Evolutionary conservation across 1,140 invertebrate species (phyloP).

Genomic region (Fopius arisanus): DNA sequence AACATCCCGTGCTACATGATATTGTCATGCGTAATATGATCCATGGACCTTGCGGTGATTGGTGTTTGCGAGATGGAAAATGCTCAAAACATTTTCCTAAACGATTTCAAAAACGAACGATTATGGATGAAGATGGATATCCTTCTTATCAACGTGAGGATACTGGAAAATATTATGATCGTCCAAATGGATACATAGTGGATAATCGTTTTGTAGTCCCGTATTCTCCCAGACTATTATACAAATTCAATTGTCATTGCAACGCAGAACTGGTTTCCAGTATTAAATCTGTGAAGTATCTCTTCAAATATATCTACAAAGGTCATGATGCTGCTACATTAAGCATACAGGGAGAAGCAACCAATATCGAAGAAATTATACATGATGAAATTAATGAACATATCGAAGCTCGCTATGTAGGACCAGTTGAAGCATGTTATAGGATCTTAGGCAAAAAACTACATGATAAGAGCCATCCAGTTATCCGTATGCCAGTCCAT

Average conservation of each 20-base stretch:
- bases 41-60: constrained; percentile 49
- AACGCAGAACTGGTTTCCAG: constrained; percentile 13
- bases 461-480: constrained; percentile 28
- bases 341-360: not conserved
- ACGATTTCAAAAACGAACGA: constrained; percentile 48
- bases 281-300: not conserved
- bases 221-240: constrained; percentile 13
- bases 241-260: not conserved
- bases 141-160: constrained; percentile 15
- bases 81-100: constrained; percentile 52
- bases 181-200: not conserved
- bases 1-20: constrained; percentile 56
- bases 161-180: not conserved
- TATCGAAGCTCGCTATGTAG: constrained; percentile 26
- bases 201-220: constrained; percentile 45
- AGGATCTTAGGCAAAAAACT: constrained; percentile 24
- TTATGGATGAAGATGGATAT: constrained; percentile 40
- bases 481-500: no score
- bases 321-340: constrained; percentile 19
- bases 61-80: constrained; percentile 57
- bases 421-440: constrained; percentile 27
- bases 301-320: constrained; percentile 4
- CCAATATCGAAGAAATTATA: constrained; percentile 12
- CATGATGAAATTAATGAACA: constrained; percentile 30
- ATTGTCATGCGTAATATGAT: constrained; percentile 52